Evolutionary conservation across 1,140 invertebrate species (phyloP).

Genomic region (Thereuonema tuberculata): DNA sequence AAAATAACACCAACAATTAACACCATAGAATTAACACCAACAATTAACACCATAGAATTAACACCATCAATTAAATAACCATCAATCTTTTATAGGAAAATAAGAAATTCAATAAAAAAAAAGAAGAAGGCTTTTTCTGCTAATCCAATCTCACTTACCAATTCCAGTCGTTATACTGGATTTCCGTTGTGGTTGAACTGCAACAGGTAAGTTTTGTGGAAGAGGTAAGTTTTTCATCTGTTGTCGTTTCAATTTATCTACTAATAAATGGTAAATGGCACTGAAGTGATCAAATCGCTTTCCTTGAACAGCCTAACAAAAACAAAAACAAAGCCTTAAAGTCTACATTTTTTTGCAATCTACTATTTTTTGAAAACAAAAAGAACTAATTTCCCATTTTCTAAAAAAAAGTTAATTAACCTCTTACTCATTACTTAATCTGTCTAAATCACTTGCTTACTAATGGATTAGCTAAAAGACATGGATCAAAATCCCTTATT

Average conservation of each 20-base stretch:
- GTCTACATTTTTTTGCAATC: slow-evolving; percentile 6
- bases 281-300: slow-evolving; percentile 89
- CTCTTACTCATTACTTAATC: too few species aligned
- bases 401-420: too few species aligned
- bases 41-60: background rate
- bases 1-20: background rate
- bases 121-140: too few species aligned
- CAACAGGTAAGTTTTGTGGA: slow-evolving; percentile 33
- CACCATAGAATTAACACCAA: background rate
- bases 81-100: too few species aligned
- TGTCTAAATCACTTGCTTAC: too few species aligned
- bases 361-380: too few species aligned
- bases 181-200: slow-evolving; percentile 32
- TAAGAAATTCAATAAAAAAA: background rate
- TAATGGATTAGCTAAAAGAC: too few species aligned
- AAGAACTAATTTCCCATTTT: too few species aligned
- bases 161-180: slow-evolving; percentile 52
- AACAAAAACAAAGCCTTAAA: too few species aligned
- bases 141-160: slow-evolving; percentile 31
- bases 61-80: background rate
- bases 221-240: slow-evolving; percentile 25
- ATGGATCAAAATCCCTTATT: too few species aligned
- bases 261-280: slow-evolving; percentile 87
- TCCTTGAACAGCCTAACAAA: slow-evolving; percentile 58
- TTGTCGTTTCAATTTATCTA: slow-evolving; percentile 53